phyloP scores from a whole-genome alignment of 1,140 invertebrate species.

The Euura saliciscinereae region DNA sequence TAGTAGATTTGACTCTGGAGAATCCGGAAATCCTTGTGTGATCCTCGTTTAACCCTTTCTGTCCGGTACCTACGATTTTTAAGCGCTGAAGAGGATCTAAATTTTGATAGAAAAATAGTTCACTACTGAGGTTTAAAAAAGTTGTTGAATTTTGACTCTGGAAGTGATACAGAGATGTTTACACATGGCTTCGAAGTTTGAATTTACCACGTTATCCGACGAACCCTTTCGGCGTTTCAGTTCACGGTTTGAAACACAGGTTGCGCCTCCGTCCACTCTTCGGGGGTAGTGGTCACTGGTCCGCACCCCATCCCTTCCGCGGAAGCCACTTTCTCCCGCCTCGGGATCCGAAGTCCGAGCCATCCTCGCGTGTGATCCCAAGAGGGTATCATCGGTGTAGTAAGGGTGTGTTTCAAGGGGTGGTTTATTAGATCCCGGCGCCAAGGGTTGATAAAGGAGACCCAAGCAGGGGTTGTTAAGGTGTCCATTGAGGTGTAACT shows the following conservation, averaged over 20 bases:
- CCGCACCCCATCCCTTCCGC: neutral
- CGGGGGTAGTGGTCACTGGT: constrained; percentile 12
- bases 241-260: constrained; percentile 43
- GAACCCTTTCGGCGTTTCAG: constrained; percentile 51
- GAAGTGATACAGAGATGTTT: too few relatives aligned
- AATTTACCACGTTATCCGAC: constrained; percentile 25
- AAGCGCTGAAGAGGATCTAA: too few relatives aligned
- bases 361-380: constrained; percentile 15
- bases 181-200: neutral
- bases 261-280: constrained; percentile 52
- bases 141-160: too few relatives aligned
- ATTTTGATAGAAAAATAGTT: too few relatives aligned
- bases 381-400: constrained; percentile 43
- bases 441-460: constrained; percentile 44
- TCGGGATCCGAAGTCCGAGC: constrained; percentile 24
- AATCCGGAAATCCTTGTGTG: too few relatives aligned
- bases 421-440: constrained; percentile 58
- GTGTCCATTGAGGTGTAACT: constrained; percentile 63
- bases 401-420: constrained; percentile 50
- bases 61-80: too few relatives aligned
- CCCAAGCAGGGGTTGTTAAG: constrained; percentile 56
- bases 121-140: too few relatives aligned
- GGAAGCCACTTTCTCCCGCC: constrained; percentile 20
- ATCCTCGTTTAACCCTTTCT: too few relatives aligned
- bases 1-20: too few relatives aligned